Percentiles rank a stretch among this genome's conserved stretches.
Conservation (phyloP, 2,888 invertebrate genomes). For the Drosophila ezoana region DNA sequence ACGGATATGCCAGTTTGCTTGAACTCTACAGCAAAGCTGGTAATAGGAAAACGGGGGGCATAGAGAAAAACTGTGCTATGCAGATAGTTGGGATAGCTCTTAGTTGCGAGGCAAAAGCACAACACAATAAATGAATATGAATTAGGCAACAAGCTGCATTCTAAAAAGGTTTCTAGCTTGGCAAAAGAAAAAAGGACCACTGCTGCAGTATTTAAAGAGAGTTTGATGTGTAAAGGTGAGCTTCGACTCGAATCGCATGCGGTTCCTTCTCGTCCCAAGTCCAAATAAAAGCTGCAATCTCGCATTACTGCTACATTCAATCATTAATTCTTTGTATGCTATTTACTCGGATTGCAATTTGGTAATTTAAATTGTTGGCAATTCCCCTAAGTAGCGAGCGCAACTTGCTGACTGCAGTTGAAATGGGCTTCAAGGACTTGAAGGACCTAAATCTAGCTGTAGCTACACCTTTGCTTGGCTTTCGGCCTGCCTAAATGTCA, state of each 20-base stretch:
- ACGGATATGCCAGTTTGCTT: constrained; percentile 77
- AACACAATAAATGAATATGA: constrained; percentile 77
- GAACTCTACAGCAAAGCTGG: constrained; percentile 31
- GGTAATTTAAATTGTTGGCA: neutral
- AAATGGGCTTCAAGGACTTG: constrained; percentile 43
- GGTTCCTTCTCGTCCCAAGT: too few relatives aligned
- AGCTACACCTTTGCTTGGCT: constrained; percentile 45
- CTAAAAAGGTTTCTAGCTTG: constrained; percentile 11
- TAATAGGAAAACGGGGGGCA: neutral
- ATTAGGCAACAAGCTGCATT: constrained; percentile 56
- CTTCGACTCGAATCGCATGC: neutral
- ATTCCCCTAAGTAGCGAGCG: neutral
- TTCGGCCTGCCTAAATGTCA: constrained; percentile 54
- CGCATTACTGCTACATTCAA: neutral
- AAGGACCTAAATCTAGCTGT: constrained; percentile 37
- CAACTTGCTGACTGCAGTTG: constrained; percentile 13
- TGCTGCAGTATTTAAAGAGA: neutral
- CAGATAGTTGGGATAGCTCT: constrained; percentile 49
- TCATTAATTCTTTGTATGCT: neutral
- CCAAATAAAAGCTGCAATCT: neutral
- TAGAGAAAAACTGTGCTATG: constrained; percentile 27
- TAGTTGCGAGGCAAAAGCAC: constrained; percentile 32
- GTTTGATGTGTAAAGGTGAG: constrained; percentile 1
- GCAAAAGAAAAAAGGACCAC: neutral
- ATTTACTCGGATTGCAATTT: neutral